These are phyloP conservation scores for Phymanthus crucifer DNA, from an alignment of 92 coral and sea anemone genomes.

Conservation along the genomic window DNA sequence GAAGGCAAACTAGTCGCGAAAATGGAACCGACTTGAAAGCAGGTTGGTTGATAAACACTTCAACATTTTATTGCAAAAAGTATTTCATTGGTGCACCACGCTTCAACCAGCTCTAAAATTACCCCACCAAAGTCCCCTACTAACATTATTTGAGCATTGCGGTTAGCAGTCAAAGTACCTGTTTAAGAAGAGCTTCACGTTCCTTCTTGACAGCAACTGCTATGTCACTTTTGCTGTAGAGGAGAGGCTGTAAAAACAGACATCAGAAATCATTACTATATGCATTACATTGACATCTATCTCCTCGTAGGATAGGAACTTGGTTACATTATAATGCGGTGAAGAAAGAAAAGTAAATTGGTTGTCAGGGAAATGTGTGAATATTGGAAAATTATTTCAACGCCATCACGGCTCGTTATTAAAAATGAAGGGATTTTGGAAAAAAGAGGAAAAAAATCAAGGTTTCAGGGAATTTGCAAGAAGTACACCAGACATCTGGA, in stretches of 20 bases:
- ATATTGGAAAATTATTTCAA: no score
- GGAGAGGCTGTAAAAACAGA: constrained; percentile 65
- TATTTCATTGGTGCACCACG: neutral
- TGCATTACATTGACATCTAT: neutral
- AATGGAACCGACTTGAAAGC: no score
- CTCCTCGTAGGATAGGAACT: neutral
- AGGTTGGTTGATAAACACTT: no score
- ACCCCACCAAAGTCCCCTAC: neutral
- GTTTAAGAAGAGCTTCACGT: constrained; percentile 70
- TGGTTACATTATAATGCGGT: neutral
- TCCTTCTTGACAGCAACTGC: constrained; percentile 83
- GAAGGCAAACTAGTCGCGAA: no score
- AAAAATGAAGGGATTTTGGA: no score
- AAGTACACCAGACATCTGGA: neutral
- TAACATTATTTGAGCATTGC: constrained; percentile 1
- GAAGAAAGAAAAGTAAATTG: no score
- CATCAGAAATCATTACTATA: neutral
- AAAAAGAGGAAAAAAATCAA: no score
- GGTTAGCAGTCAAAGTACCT: constrained; percentile 48
- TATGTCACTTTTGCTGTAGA: constrained; percentile 78
- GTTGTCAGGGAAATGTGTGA: no score
- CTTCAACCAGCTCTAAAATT: neutral
- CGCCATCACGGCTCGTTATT: no score
- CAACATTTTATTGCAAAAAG: no score
- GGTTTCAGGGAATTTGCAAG: neutral